phyloP scores from a whole-genome alignment of 2,797 vertebrate species.

The Oceanodroma leucorhoa region DNA sequence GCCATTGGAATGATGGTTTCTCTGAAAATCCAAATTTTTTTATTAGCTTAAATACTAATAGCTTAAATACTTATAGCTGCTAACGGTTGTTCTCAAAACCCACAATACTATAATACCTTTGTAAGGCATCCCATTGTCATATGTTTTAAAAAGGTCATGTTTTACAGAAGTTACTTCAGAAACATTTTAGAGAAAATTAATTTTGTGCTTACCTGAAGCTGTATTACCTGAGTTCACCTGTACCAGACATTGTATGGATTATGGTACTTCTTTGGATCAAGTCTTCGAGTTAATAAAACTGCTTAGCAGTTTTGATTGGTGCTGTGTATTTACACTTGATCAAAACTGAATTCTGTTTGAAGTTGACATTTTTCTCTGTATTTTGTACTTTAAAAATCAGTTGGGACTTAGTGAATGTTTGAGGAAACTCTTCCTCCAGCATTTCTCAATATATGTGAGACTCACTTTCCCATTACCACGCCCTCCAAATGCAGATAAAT shows the following conservation, averaged over 20 bases:
- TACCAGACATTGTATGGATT: not conserved
- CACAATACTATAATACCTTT: not conserved
- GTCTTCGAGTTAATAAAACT: not conserved
- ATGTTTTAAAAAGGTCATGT: not conserved
- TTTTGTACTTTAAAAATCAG: not conserved
- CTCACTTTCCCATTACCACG: not conserved
- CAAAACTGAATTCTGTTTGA: not conserved
- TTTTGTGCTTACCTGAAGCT: not conserved
- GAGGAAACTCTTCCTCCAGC: not conserved
- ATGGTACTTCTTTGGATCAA: not conserved
- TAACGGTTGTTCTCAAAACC: not conserved
- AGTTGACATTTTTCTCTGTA: not conserved
- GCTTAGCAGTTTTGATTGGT: not conserved
- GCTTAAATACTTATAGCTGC: not conserved
- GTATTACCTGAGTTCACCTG: not conserved
- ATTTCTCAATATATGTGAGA: not conserved
- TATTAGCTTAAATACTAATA: not conserved
- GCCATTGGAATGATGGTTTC: not conserved
- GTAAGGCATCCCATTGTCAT: not conserved
- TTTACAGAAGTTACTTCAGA: not conserved
- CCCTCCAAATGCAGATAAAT: slow-evolving; percentile 6
- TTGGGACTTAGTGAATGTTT: not conserved
- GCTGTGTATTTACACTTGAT: not conserved
- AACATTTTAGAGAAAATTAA: not conserved
- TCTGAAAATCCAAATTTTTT: not conserved